Base-by-base conservation (phyloP, 2,113 vertebrate species). In the Psettodes erumei region DNA sequence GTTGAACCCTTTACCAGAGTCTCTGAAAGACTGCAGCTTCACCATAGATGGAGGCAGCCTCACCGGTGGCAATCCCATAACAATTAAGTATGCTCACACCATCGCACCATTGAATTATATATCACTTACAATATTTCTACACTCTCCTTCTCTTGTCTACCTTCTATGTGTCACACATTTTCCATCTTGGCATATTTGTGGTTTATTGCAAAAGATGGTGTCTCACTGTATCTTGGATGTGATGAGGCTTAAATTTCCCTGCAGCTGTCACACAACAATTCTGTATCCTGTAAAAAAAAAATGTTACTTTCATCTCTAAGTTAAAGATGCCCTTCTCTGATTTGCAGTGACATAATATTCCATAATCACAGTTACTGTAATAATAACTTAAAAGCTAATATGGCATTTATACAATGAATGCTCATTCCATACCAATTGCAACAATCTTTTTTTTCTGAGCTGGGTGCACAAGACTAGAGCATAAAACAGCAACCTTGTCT, bases 1-100 rank as follows among this genome's bases (percentile, higher is more conserved):
- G 87, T 58, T 72, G 80, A 99, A 98, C 81, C 94, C 96, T 0
- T 90, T 98, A 0, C 19, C 91, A 0, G 79, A 62, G 28, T 35
- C 88, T 0, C 92, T 98, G 64, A 33, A 37, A 0, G 90, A 92
- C 78, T 96, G 96, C 6, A 1, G 87, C 81, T 97, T 98, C 66
- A 91, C 93, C 0, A 68, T 95, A 65, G 95, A 96, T 35, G 96
- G 95, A 0, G 61, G 86, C 0, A 94, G 95, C 25, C 94, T 98
- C 75, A 96, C 90, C 0, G 37, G 84, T 0, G 87, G 88, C 25
- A 93, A 94, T 79, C 76, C 87, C 51, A 18, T 82, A 15, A 85
- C 90, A 71, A 78, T 89, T 1, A 81, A 93, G 97, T 98, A 94
- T 75, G 96, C 89, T 10, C 35, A 1, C 30, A n/a, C 16, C 51